Base-by-base conservation (phyloP, 2,888 invertebrate species). In the Alsophila aescularia region DNA sequence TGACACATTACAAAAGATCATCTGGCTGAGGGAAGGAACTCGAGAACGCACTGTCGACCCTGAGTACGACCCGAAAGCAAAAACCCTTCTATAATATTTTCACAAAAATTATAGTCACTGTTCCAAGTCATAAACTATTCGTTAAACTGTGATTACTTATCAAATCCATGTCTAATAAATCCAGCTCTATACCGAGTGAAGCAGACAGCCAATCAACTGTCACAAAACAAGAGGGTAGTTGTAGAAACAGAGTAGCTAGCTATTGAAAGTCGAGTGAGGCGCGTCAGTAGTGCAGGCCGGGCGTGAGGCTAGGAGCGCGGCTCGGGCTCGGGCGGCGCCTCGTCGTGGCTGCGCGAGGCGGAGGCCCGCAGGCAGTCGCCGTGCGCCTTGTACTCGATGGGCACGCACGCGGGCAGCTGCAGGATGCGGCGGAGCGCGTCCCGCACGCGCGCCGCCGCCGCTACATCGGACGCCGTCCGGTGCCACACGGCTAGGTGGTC, bases 401-500 rank as follows among this genome's bases (percentile, higher is more conserved):
- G 95, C 75, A 97, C 96, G 87, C 96, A 95, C 49, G 96, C 93
- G 63, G 99, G 99, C 84, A 99, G 95, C 93, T 99, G 98, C 79
- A 99, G 94, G 79, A 99, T 96, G 83, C 99, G 94, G 73, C 97
- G 96, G 75, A 99, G 92, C 39, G 98, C 98, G 92, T 99, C 99
- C 67, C 98, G 94, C 74, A 99, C 99, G 75, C 98, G 94, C 66
- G 95, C 95, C 71, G 97, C 98, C 66, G 97, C 97, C 64, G 93
- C 94, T 77, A 95, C 94, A 92, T 99, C 98, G 64, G 96, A 94
- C 48, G 99, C 98, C 68, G 97, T 98, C 85, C 97, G 95, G 90
- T 99, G 99, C 99, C 99, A 99, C 74, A 99, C 95, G 66, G 98
- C 98, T 77, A 99, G 94, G 82, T 98, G 96, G 83, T 98, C 99